Conservation (phyloP, 2,113 vertebrate genomes). For the Psephotus haematonotus region DNA sequence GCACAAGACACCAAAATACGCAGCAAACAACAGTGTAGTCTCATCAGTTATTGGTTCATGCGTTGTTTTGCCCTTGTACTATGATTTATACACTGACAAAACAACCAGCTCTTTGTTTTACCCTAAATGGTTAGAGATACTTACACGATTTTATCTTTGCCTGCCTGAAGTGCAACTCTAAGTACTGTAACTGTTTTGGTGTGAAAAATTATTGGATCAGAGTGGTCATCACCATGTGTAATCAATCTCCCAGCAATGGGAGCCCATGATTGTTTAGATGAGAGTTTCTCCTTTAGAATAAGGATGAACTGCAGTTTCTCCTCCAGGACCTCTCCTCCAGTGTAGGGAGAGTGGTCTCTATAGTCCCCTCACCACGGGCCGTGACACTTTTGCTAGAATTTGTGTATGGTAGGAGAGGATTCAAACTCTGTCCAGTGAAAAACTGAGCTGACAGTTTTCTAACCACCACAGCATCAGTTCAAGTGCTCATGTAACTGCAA, state of each 20-base stretch:
- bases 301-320: background rate
- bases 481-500: background rate
- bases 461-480: background rate
- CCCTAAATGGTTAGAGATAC: background rate
- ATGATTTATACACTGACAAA: background rate
- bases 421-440: background rate
- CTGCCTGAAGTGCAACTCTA: background rate
- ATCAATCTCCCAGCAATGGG: background rate
- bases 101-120: background rate
- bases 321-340: background rate
- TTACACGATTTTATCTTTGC: background rate
- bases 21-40: background rate
- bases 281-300: background rate
- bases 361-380: background rate
- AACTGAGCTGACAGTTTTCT: background rate
- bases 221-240: background rate
- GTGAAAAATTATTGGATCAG: background rate
- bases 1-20: background rate
- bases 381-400: background rate
- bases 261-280: background rate
- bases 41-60: background rate
- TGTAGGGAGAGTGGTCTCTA: accelerated
- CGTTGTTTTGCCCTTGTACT: background rate
- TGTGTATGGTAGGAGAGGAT: background rate
- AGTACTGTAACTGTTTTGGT: background rate